Evolutionary conservation across 37 sponge, comb jelly and placozoan genomes (phyloP), one percentile per base, ranked within the genome.

Genomic region (Ianthella basta): DNA sequence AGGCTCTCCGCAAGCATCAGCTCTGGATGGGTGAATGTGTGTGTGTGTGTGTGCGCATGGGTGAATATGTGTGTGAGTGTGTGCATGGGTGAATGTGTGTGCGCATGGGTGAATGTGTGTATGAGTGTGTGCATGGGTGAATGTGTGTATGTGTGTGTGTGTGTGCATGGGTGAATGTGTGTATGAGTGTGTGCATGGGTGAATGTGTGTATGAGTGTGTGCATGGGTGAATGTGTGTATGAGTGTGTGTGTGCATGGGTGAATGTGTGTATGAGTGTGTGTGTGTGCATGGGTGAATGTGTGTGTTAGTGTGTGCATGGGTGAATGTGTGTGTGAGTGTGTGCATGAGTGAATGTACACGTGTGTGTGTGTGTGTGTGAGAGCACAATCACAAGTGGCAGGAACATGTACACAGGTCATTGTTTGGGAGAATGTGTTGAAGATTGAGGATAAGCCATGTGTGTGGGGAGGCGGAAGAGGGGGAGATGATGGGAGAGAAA

Each of bases 201-300:
- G 79, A 50, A 23, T 61, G 64, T 63, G 44, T 82, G 82, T n/a
- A n/a, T 63, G 39, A 63, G 65, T 82, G 82, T 82, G 65, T 67
- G 70, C 67, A 70, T 68, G 84, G 67, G 70, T 83, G 72, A 69
- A 70, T 68, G 65, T n/a, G n/a, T n/a, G n/a, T n/a, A n/a, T n/a
- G n/a, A n/a, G n/a, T n/a, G n/a, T n/a, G n/a, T n/a, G n/a, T n/a
- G n/a, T n/a, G n/a, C n/a, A n/a, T n/a, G n/a, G n/a, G n/a, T n/a
- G n/a, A n/a, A n/a, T n/a, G n/a, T n/a, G n/a, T n/a, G n/a, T n/a
- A n/a, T n/a, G n/a, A n/a, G n/a, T n/a, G n/a, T n/a, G n/a, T n/a
- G n/a, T n/a, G n/a, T n/a, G n/a, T 21, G 24, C n/a, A n/a, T n/a
- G 54, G 37, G 29, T 54, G 79, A 50, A 23, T 61, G n/a, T n/a